These are phyloP conservation scores for Aptenodytes forsteri DNA, from an alignment of 2,113 vertebrate species.

Conservation along the genomic window DNA sequence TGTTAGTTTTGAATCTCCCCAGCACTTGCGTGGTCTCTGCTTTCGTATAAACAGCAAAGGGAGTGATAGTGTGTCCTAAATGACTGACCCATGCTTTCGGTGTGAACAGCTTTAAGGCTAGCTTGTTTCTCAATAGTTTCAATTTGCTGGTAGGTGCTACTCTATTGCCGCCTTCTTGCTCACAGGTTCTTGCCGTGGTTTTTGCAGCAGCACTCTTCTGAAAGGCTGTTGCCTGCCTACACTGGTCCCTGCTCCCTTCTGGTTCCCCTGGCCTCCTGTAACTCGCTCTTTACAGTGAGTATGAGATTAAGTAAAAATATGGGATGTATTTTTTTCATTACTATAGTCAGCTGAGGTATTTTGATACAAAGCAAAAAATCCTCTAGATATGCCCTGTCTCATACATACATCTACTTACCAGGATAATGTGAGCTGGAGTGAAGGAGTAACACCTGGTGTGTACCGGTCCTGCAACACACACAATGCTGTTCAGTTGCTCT, in stretches of 20 bases:
- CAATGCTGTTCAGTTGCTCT: background rate
- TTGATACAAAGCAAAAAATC: background rate
- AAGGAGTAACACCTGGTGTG: background rate
- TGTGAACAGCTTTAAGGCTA: background rate
- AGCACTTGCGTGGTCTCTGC: accelerated
- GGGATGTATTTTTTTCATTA: background rate
- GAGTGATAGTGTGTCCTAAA: background rate
- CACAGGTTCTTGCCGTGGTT: background rate
- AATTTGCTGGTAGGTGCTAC: background rate
- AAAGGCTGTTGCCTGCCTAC: background rate
- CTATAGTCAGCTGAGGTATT: background rate
- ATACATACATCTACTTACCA: accelerated
- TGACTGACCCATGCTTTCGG: background rate
- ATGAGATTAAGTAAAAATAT: background rate
- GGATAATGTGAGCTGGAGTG: background rate
- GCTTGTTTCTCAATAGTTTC: background rate
- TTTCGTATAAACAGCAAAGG: background rate
- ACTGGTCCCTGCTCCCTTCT: background rate
- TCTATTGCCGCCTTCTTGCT: background rate
- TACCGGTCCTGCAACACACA: background rate
- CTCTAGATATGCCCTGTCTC: background rate
- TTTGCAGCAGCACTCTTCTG: background rate
- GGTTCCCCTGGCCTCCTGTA: background rate
- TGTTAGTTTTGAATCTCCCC: background rate
- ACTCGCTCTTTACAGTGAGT: background rate